Base-by-base conservation (phyloP, 2,113 vertebrate genomes). In the Leucoraja erinaceus region DNA sequence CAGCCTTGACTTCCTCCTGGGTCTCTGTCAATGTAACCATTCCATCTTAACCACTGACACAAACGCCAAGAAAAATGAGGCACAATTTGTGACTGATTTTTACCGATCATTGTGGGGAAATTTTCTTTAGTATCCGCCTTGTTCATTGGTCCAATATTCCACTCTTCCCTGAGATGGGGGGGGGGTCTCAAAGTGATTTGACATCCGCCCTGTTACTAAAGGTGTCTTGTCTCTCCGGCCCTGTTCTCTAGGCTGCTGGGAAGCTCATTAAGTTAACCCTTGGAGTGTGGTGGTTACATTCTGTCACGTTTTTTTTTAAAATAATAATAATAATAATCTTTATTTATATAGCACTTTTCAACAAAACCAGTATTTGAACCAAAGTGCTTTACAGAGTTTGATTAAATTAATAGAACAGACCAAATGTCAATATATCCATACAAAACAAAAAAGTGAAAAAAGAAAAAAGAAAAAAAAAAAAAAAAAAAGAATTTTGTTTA, bases 91-190 rank as follows among this genome's bases (percentile, higher is more conserved):
- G 56, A 88, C 77, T 3, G 56, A 25, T 59, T 18, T 63, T 5
- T 88, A 31, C 31, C 25, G 8, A 83, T 88, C 11, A 59, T 8
- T 86, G 63, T 63, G 47, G 56, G 20, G 63, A 6, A 3, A 20
- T 72, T 63, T 63, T 86, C n/a, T 63, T 28, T 59, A 88, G 12
- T 7, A 5, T 63, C 56, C 14, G 61, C 83, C 5, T 63, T 88
- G 12, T 63, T n/a, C n/a, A n/a, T n/a, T n/a, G n/a, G n/a, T 88
- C 31, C 61, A n/a, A 88, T 28, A 63, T 88, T 88, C 83, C 81
- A 84, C 54, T 63, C 25, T 56, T 84, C 14, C 63, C 20, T 16
- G n/a, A n/a, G n/a, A n/a, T n/a, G n/a, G 38, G 38, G 38, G 38
- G 38, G 38, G 38, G 14, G 12, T n/a, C 56, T 61, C 28, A 28